These are phyloP conservation scores for Marmota flaviventris DNA, from an alignment of 2,113 vertebrate genomes.

Conservation along the genomic window DNA sequence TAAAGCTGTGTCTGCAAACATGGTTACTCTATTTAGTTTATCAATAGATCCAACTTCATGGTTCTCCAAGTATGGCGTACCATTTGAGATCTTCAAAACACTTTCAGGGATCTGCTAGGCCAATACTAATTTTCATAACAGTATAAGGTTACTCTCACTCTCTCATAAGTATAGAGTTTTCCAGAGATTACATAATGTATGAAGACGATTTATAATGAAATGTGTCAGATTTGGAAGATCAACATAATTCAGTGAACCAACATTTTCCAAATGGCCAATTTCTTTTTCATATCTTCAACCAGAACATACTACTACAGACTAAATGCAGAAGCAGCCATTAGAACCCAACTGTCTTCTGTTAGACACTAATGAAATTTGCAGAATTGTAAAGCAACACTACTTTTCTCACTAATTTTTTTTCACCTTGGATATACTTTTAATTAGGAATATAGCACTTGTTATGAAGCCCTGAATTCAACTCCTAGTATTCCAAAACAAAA, in stretches of 20 bases:
- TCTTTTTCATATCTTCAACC: constrained; percentile 18
- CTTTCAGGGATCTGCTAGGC: background rate
- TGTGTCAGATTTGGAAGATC: constrained; percentile 35
- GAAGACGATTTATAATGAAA: constrained; percentile 45
- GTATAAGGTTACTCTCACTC: background rate
- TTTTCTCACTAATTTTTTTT: constrained; percentile 44
- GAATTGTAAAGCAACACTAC: constrained; percentile 43
- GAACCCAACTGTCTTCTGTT: constrained; percentile 28
- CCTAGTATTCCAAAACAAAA: no score
- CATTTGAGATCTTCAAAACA: background rate
- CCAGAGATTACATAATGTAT: constrained; percentile 4
- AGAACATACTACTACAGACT: constrained; percentile 20
- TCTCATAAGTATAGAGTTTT: background rate
- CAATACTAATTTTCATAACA: constrained; percentile 51
- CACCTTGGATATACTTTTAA: constrained; percentile 59
- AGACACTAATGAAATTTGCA: constrained; percentile 22
- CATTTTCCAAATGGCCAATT: constrained; percentile 59
- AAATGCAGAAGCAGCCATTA: constrained; percentile 23
- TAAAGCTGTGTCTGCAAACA: constrained; percentile 10
- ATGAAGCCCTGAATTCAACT: no score
- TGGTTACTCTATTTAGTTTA: background rate
- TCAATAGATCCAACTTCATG: constrained; percentile 14
- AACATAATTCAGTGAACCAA: constrained; percentile 49
- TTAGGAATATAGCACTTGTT: background rate
- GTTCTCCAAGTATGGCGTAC: constrained; percentile 7